These are phyloP conservation scores for Maconellicoccus hirsutus DNA, from an alignment of 1,140 invertebrate species.

Conservation along the genomic window DNA sequence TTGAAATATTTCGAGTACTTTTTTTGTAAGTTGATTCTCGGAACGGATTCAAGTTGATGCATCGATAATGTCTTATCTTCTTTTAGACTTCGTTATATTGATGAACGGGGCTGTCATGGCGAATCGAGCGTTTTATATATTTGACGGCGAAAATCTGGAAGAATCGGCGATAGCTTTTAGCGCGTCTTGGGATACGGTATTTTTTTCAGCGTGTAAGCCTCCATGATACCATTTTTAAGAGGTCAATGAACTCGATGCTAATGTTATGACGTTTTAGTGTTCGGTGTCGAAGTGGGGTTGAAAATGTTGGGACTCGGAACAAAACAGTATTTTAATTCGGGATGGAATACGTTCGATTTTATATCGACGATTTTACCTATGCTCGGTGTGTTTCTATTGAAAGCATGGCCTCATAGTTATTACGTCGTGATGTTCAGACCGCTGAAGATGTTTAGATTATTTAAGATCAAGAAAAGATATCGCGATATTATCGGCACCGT, in stretches of 20 bases:
- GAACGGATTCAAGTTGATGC: not conserved
- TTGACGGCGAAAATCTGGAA: constrained; percentile 35
- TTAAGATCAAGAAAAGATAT: constrained; percentile 75
- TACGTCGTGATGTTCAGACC: constrained; percentile 63
- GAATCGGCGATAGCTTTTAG: constrained; percentile 48
- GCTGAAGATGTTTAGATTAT: constrained; percentile 47
- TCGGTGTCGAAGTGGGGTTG: constrained; percentile 56
- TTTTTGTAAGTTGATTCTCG: constrained; percentile 47
- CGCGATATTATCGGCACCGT: constrained; percentile 80
- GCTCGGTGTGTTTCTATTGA: constrained; percentile 51
- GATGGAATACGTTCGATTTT: constrained; percentile 81
- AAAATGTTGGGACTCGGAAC: constrained; percentile 64
- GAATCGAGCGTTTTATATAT: constrained; percentile 40
- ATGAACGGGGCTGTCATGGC: constrained; percentile 58
- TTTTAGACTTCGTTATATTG: constrained; percentile 51
- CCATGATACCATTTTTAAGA: not conserved
- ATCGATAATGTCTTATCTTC: constrained; percentile 22
- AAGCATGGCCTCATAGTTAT: constrained; percentile 51
- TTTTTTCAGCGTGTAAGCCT: constrained; percentile 51
- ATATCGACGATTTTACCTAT: constrained; percentile 55
- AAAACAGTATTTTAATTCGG: constrained; percentile 57
- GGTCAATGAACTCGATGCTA: not conserved
- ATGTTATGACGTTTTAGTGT: constrained; percentile 34
- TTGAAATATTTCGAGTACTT: constrained; percentile 60
- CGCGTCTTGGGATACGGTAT: constrained; percentile 59